Conservation (phyloP, 2,888 invertebrate species). For the Cephus sareptanus region DNA sequence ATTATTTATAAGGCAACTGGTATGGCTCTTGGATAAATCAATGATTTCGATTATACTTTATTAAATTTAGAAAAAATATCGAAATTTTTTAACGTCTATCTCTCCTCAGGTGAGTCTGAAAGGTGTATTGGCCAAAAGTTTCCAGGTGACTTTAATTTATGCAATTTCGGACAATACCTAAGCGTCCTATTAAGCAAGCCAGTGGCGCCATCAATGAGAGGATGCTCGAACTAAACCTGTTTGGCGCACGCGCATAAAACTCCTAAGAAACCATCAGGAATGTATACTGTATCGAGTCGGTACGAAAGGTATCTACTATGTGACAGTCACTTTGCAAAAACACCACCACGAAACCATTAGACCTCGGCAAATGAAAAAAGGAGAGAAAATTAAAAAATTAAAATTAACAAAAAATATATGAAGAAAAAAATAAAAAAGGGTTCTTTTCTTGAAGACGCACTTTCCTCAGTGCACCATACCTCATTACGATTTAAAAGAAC, state of each 20-base stretch:
- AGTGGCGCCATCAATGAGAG: constrained; percentile 49
- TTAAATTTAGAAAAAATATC: neutral
- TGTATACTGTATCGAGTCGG: constrained; percentile 29
- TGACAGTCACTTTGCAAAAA: neutral
- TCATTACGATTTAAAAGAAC: neutral
- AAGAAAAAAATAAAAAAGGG: neutral
- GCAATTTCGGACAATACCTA: constrained; percentile 47
- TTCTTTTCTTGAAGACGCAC: neutral
- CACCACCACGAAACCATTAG: neutral
- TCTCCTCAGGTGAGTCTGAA: neutral
- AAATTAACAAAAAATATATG: constrained; percentile 12
- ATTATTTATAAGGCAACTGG: neutral
- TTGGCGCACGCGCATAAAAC: constrained; percentile 26
- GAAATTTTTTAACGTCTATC: neutral
- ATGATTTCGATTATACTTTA: neutral
- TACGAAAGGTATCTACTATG: constrained; percentile 33
- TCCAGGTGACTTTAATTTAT: neutral
- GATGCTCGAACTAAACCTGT: constrained; percentile 29
- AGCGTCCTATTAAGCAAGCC: constrained; percentile 45
- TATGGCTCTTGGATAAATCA: neutral
- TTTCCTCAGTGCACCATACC: neutral
- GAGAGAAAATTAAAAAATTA: constrained; percentile 7
- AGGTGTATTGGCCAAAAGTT: neutral
- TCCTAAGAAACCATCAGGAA: constrained; percentile 13
- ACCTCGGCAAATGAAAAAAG: constrained; percentile 2